Base-by-base conservation (phyloP, 2,113 vertebrate genomes). In the Protobothrops mucrosquamatus region DNA sequence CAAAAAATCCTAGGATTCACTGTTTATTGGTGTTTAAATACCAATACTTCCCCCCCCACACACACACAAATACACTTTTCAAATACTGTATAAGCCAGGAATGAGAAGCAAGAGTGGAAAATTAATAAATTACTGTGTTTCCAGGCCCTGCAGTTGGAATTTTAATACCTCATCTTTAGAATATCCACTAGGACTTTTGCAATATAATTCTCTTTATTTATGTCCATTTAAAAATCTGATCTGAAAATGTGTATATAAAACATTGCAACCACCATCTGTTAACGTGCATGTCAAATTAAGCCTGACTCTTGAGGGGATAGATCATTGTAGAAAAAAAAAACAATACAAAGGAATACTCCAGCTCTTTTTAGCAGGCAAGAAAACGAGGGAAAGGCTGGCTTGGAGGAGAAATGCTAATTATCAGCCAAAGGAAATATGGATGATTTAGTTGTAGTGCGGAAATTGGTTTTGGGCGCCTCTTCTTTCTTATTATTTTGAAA, bases 201-300 rank as follows among this genome's bases (percentile, higher is more conserved):
- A 51, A 51, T 52, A 2, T 23, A 69, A 10, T 87, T 61, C 8
- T 29, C 10, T 12, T 34, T 20, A 20, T 18, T n/a, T 55, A 6
- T 34, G 51, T 39, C n/a, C n/a, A 9, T 15, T 91, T 57, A 85
- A 10, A 18, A 92, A 61, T 10, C 43, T 59, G 20, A 29, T 7
- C 10, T 11, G 46, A 52, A 48, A 46, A 43, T 43, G 48, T 85
- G n/a, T 3, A 48, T 22, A 29, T 48, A 85, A 34, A 92, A 12
- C 1, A 4, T 26, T 29, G n/a, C 39, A 39, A 51, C 14, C 24
- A 20, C 87, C 39, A 46, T 23, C 55, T 61, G 55, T 26, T 95
- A 92, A 94, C 92, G 54, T 89, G 87, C 23, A 56, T 22, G 5
- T 92, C 59, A 81, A 89, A 93, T 92, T 91, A 87, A 51, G 93